These are phyloP conservation scores for Netelia virgata DNA, from an alignment of 2,888 invertebrate species.

Conservation along the genomic window DNA sequence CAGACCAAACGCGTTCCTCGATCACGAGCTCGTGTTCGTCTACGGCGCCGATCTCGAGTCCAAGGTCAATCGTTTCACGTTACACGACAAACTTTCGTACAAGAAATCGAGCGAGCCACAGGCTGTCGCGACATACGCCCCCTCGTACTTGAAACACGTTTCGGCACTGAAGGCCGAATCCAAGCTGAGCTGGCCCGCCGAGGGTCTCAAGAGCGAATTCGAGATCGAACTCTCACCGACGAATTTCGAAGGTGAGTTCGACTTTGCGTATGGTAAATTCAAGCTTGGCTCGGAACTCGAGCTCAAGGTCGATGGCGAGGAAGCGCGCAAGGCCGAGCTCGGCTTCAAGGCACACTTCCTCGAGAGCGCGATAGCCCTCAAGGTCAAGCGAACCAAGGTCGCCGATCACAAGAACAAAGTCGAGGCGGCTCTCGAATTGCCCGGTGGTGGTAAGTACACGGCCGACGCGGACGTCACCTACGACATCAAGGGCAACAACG, in stretches of 20 bases:
- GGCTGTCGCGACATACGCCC: constrained; percentile 19
- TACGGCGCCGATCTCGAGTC: constrained; percentile 88
- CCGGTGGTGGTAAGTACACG: constrained; percentile 88
- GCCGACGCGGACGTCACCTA: constrained; percentile 87
- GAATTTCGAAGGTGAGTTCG: constrained; percentile 86
- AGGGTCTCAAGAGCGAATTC: constrained; percentile 82
- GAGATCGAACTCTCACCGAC: constrained; percentile 87
- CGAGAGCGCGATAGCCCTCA: constrained; percentile 86
- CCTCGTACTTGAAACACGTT: constrained; percentile 49
- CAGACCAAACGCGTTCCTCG: constrained; percentile 79
- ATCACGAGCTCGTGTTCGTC: constrained; percentile 86
- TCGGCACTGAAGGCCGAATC: constrained; percentile 52
- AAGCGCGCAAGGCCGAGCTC: constrained; percentile 86
- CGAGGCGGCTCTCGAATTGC: constrained; percentile 87
- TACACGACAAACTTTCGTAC: constrained; percentile 76
- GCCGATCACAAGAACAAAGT: constrained; percentile 88
- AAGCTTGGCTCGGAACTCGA: constrained; percentile 86
- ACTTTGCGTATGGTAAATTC: constrained; percentile 87
- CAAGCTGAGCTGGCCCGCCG: constrained; percentile 79
- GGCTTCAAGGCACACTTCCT: constrained; percentile 86
- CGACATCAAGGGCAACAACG: constrained; percentile 86
- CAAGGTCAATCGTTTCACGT: constrained; percentile 86
- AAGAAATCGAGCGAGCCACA: constrained; percentile 71
- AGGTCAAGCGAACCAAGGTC: constrained; percentile 87
- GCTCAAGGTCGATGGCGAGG: constrained; percentile 83